A percentile compares a stretch with the other conserved stretches of the same genome.
These are phyloP conservation scores for Connochaetes taurinus DNA, from an alignment of 2,113 vertebrate genomes.

Conservation along the genomic window DNA sequence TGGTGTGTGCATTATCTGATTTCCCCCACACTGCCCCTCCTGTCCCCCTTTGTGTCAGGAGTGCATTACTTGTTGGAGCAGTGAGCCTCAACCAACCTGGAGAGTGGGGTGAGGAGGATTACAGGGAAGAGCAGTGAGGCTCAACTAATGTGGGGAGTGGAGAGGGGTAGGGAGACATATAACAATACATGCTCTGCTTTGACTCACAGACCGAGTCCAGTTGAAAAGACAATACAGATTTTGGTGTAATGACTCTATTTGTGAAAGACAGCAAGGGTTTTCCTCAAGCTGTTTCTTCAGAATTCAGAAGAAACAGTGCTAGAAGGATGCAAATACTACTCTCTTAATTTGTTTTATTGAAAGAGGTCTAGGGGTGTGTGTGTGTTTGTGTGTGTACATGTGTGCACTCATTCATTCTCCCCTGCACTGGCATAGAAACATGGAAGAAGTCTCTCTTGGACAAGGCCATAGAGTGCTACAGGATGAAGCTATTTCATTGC, in stretches of 20 bases:
- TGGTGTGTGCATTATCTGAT: conserved; percentile 73
- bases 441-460: background rate
- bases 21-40: conserved; percentile 58
- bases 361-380: background rate
- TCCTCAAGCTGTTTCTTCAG: background rate
- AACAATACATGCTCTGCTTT: background rate
- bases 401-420: background rate
- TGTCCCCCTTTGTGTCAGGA: conserved; percentile 73
- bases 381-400: accelerated
- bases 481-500: background rate
- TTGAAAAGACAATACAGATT: conserved; percentile 43
- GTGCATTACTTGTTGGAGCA: conserved; percentile 72
- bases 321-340: background rate
- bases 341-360: background rate
- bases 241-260: conserved; percentile 25
- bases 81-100: conserved; percentile 39
- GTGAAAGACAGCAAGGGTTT: conserved; percentile 24
- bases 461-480: background rate
- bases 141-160: conserved; percentile 59
- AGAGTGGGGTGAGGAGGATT: conserved; percentile 10
- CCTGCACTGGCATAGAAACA: background rate
- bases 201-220: background rate
- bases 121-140: conserved; percentile 59
- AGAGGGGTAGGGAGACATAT: background rate
- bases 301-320: background rate